Conservation (phyloP, 2,113 vertebrate species). For the Channa maculata region DNA sequence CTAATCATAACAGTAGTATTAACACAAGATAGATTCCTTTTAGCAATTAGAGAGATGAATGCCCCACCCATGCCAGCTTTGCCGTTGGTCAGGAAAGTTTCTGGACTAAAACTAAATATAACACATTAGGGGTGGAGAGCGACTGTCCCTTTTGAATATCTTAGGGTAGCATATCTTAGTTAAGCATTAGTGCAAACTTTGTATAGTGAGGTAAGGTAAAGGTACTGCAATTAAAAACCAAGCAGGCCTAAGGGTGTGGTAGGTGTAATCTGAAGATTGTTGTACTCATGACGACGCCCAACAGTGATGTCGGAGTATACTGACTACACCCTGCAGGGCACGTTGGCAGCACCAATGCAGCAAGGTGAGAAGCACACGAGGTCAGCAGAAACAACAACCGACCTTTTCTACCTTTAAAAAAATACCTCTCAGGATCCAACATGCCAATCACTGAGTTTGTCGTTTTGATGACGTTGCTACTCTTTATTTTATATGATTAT, state of each 20-base stretch:
- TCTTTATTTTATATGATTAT: not conserved
- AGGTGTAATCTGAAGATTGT: not conserved
- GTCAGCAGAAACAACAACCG: not conserved
- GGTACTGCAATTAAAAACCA: too few relatives aligned
- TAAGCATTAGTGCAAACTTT: not conserved
- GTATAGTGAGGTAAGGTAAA: not conserved
- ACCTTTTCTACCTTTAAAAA: too few relatives aligned
- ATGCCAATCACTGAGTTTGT: not conserved
- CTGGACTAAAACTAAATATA: too few relatives aligned
- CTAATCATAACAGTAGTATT: too few relatives aligned
- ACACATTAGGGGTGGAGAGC: too few relatives aligned
- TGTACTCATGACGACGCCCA: slow-evolving; percentile 7
- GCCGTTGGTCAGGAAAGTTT: too few relatives aligned
- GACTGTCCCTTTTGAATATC: too few relatives aligned
- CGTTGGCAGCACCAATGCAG: not conserved
- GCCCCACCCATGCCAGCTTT: too few relatives aligned
- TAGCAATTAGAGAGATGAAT: too few relatives aligned
- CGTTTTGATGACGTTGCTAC: not conserved
- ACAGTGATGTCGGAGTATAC: not conserved
- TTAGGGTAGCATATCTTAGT: too few relatives aligned
- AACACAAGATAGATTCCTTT: too few relatives aligned
- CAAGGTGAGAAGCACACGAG: too few relatives aligned
- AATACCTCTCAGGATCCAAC: not conserved
- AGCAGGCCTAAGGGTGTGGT: not conserved
- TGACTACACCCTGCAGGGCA: not conserved